These are phyloP conservation scores for Hemibagrus guttatus DNA, from an alignment of 2,797 vertebrate species.

Conservation along the genomic window DNA sequence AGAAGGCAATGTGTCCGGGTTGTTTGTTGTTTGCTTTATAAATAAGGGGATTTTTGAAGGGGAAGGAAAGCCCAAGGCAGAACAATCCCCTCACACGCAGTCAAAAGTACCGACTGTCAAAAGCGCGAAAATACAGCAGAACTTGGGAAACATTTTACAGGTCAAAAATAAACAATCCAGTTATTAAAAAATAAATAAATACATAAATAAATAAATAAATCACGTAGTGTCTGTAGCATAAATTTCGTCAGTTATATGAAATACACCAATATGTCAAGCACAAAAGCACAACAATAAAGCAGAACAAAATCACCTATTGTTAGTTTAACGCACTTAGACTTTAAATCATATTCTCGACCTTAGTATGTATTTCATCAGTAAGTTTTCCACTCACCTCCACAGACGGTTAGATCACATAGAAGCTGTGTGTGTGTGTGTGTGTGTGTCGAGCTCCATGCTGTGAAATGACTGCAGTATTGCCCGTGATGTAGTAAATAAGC, in stretches of 20 bases:
- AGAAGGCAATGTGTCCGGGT: not conserved
- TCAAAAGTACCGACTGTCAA: not conserved
- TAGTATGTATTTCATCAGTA: no score
- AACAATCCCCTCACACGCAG: slow-evolving; percentile 21
- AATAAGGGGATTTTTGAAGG: slow-evolving; percentile 63
- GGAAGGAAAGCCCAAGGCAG: slow-evolving; percentile 61
- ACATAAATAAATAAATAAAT: not conserved
- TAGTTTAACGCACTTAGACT: no score
- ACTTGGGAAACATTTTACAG: not conserved
- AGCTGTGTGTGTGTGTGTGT: not conserved
- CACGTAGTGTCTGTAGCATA: not conserved
- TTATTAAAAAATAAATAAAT: not conserved
- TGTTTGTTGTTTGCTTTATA: slow-evolving; percentile 59
- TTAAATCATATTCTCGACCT: no score
- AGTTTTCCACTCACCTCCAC: slow-evolving; percentile 1
- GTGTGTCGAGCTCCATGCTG: slow-evolving; percentile 9
- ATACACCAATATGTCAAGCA: no score
- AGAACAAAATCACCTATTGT: not conserved
- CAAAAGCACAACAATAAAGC: not conserved
- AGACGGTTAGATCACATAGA: not conserved
- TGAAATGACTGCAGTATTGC: not conserved
- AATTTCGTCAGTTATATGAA: not conserved
- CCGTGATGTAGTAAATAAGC: not conserved
- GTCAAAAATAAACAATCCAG: not conserved
- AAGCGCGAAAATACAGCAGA: not conserved